These are phyloP conservation scores for Terrapene triunguis DNA, from an alignment of 2,113 vertebrate species.

Conservation along the genomic window DNA sequence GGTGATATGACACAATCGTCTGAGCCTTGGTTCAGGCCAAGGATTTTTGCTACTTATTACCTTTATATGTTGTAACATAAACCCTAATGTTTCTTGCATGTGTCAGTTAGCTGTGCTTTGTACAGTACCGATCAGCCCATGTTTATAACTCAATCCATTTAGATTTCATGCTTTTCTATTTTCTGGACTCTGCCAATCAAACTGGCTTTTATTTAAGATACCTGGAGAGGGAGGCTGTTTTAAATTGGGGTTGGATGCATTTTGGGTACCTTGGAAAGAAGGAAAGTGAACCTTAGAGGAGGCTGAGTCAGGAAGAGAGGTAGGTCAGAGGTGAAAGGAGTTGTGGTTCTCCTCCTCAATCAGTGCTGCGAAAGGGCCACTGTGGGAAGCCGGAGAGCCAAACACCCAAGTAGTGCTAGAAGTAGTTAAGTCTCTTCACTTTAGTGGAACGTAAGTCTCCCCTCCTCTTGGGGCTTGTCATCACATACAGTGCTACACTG, in stretches of 20 bases:
- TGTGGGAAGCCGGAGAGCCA: neutral
- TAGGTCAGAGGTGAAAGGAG: neutral
- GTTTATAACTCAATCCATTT: neutral
- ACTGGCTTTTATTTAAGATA: neutral
- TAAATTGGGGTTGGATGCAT: neutral
- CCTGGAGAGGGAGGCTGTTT: neutral
- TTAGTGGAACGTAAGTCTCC: neutral
- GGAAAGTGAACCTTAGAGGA: neutral
- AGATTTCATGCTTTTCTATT: neutral
- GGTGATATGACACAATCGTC: neutral
- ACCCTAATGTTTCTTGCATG: too few relatives aligned
- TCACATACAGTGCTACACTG: neutral
- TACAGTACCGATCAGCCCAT: neutral
- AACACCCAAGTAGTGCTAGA: neutral
- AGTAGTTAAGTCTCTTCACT: neutral
- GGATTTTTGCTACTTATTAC: neutral
- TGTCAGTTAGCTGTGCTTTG: neutral
- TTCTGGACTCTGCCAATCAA: neutral
- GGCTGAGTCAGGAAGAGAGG: neutral
- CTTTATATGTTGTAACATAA: neutral
- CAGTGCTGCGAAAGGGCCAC: neutral
- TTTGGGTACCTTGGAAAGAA: rapidly evolving
- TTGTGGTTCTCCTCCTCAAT: neutral
- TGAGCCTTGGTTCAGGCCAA: neutral
- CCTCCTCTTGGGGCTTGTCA: neutral